Conservation (phyloP, 2,888 invertebrate species). For the Chloromyia formosa region DNA sequence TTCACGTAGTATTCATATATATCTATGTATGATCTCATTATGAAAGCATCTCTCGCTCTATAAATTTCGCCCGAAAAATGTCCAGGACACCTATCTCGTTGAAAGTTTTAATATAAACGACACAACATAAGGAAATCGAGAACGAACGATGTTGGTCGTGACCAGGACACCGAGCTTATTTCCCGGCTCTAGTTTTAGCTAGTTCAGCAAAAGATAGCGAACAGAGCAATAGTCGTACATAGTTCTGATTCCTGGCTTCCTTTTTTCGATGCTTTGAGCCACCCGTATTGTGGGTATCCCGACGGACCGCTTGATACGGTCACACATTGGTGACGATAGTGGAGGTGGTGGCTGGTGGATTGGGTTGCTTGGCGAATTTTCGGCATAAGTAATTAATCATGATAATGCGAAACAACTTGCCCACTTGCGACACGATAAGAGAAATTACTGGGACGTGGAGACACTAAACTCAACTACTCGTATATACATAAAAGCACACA, state of each 20-base stretch:
- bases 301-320: conserved; percentile 16
- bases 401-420: conserved; percentile 48
- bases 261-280: not conserved
- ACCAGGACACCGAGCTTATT: not conserved
- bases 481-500: not conserved
- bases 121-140: conserved; percentile 36
- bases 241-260: not conserved
- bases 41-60: conserved; percentile 13
- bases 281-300: not conserved
- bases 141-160: not conserved
- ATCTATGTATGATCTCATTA: conserved; percentile 17
- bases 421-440: conserved; percentile 47
- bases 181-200: conserved; percentile 7
- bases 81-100: conserved; percentile 40
- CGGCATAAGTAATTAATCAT: conserved; percentile 48
- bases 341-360: too few relatives aligned
- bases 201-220: conserved; percentile 37
- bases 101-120: conserved; percentile 42
- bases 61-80: conserved; percentile 30
- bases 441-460: conserved; percentile 42
- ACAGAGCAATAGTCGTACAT: not conserved
- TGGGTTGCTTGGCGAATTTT: conserved; percentile 30
- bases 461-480: not conserved
- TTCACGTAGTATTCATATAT: not conserved
- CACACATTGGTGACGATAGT: too few relatives aligned